Base-by-base conservation (phyloP, 1,140 invertebrate species). In the Polyergus mexicanus region DNA sequence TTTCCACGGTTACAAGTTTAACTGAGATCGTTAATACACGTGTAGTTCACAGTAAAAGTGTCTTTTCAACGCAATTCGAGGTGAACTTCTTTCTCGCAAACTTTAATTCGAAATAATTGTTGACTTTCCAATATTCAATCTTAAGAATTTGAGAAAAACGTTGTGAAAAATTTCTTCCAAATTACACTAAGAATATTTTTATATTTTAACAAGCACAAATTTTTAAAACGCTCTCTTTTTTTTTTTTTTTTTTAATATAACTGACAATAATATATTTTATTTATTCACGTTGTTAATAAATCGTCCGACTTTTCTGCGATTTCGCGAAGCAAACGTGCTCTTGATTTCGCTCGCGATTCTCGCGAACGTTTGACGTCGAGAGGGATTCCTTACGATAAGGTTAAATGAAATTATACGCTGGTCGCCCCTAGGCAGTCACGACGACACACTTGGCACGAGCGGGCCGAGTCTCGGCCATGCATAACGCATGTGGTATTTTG, bases 331-430 rank as follows among this genome's bases (percentile, higher is more conserved):
- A 8, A 13, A 47, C 35, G 22, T 11, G 11, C 4, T 32, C 35
- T 32, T 25, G 51, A 51, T 69, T 22, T 35, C 38, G 51, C 66
- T 69, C 35, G 38, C 19, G 38, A 35, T 4, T 58, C 11, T n/a
- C 22, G 32, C 60, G 32, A 51, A 3, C n/a, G 25, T 32, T 44
- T 47, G 38, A 68, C 60, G 16, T 58, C 47, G 60, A 51, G 69
- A 65, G 76, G 87, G 89, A 84, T 93, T 92, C 91, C 92, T 94
- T 94, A 93, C 90, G 92, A 92, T 81, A 89, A 91, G 91, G 92
- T 94, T 94, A 94, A 94, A 94, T 94, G 94, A 94, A 94, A 94
- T 94, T 94, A 94, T 93, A 93, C 92, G 90, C 92, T 38, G 93
- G 93, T 93, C 93, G 91, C 91, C 13, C 47, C 41, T 91, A 92